Conservation (phyloP, 2,113 vertebrate species). For the Macquaria australasica region DNA sequence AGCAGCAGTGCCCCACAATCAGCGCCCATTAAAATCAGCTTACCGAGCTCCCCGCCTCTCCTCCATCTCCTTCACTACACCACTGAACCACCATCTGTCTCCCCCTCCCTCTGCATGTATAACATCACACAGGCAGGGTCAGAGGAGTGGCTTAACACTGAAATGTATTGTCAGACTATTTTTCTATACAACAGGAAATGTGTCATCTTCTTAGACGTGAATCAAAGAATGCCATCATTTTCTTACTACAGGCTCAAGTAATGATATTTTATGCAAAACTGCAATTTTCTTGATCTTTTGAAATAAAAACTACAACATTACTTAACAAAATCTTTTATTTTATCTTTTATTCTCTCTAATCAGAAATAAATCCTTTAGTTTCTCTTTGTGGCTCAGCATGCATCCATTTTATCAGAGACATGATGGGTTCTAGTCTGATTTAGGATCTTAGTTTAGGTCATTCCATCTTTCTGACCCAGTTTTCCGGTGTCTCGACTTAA, state of each 20-base stretch:
- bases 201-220: neutral
- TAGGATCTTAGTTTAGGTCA: neutral
- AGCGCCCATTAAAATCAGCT: constrained; percentile 63
- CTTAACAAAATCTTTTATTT: neutral
- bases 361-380: neutral
- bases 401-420: neutral
- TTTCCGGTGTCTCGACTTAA: neutral
- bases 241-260: neutral
- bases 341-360: neutral
- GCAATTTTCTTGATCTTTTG: neutral
- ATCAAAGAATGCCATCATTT: neutral
- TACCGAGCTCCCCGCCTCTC: constrained; percentile 17
- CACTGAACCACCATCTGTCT: constrained; percentile 66
- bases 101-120: neutral
- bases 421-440: neutral
- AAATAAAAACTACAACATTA: too few relatives aligned
- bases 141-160: constrained; percentile 3
- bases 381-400: neutral
- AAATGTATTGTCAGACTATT: neutral
- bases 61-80: constrained; percentile 28
- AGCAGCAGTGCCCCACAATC: constrained; percentile 39
- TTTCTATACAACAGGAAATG: neutral
- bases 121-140: neutral
- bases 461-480: neutral
- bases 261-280: neutral